A percentile compares a stretch with the other conserved stretches of the same genome.
Conservation (phyloP, 2,113 vertebrate genomes). For the Merops nubicus region DNA sequence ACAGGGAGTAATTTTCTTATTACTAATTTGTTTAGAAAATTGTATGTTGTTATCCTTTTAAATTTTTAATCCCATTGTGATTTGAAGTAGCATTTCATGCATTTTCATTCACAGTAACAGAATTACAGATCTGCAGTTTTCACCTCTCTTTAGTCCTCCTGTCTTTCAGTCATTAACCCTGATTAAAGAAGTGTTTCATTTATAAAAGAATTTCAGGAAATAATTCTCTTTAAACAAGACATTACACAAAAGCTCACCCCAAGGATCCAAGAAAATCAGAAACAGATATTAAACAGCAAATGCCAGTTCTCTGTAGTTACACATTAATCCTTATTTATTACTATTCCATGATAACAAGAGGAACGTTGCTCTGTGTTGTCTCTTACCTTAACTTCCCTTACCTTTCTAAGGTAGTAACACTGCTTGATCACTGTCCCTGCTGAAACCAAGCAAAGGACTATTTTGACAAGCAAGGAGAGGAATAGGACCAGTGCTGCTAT, state of each 20-base stretch:
- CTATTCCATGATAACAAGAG: background rate
- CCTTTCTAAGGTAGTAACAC: background rate
- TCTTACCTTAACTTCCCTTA: background rate
- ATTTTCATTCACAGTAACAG: background rate
- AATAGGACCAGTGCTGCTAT: background rate
- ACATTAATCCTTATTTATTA: background rate
- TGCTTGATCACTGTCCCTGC: background rate
- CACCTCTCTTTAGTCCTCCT: background rate
- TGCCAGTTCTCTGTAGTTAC: background rate
- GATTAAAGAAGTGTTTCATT: background rate
- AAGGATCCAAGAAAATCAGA: background rate
- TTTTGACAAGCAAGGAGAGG: background rate
- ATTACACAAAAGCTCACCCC: background rate
- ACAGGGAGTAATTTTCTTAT: no score
- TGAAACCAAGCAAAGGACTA: background rate
- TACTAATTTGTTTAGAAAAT: conserved; percentile 9
- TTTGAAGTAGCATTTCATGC: background rate
- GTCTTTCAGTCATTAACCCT: background rate
- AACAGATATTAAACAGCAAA: background rate
- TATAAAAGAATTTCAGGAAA: background rate
- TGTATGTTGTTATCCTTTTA: background rate
- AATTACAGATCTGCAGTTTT: background rate
- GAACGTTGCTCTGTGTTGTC: background rate
- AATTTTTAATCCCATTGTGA: background rate
- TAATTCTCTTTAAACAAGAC: background rate